Evolutionary conservation across 2,888 invertebrate genomes (phyloP).

Genomic region (Sphecodes monilicornis): DNA sequence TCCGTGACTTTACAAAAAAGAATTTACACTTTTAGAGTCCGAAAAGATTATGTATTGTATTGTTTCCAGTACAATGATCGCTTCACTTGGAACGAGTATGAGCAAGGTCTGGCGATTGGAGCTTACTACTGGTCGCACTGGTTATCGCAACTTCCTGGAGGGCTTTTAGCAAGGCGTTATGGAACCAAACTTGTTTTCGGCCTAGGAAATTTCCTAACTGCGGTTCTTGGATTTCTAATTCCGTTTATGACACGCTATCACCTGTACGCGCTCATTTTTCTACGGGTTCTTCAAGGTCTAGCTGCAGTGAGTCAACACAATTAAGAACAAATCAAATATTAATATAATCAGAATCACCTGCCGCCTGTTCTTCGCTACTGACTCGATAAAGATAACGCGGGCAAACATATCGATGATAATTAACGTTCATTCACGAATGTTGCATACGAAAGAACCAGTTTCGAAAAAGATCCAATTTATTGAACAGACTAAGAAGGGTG

Average conservation of each 20-base stretch:
- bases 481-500: not conserved
- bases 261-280: conserved; percentile 86
- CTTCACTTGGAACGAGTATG: conserved; percentile 88
- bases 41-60: not conserved
- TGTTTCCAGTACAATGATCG: conserved; percentile 68
- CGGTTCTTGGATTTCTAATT: conserved; percentile 88
- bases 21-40: too few relatives aligned
- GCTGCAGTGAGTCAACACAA: conserved; percentile 86
- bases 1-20: too few relatives aligned
- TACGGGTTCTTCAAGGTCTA: conserved; percentile 89
- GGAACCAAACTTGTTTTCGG: conserved; percentile 91
- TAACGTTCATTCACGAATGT: not conserved
- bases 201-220: conserved; percentile 87
- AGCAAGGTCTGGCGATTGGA: conserved; percentile 88
- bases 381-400: not conserved
- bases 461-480: not conserved
- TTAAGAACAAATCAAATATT: not conserved
- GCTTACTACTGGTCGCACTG: conserved; percentile 91
- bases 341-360: not conserved
- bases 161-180: conserved; percentile 88
- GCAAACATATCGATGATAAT: not conserved
- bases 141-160: conserved; percentile 90
- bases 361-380: not conserved
- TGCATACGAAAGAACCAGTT: not conserved
- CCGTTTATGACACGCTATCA: conserved; percentile 88